A percentile compares a stretch with the other conserved stretches of the same genome.
phyloP scores from a whole-genome alignment of 2,797 vertebrate genomes.

The Enteromius radiatus region DNA sequence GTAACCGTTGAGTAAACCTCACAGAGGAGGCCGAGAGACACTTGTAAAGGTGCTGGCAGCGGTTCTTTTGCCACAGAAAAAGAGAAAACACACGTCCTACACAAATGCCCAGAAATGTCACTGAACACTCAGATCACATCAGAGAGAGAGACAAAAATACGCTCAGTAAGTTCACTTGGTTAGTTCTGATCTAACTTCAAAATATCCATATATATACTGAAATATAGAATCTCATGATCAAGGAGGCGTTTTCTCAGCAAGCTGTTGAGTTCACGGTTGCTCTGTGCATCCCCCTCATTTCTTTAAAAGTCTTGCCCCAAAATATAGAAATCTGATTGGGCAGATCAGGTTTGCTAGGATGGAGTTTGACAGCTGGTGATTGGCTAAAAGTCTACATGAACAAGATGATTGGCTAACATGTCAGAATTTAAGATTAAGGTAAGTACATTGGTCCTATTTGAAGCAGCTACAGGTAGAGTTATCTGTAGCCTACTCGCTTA shows the following conservation, averaged over 20 bases:
- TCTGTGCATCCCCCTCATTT: constrained; percentile 54
- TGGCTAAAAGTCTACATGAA: constrained; percentile 37
- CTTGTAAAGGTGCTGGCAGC: constrained; percentile 58
- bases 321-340: constrained; percentile 44
- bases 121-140: constrained; percentile 74
- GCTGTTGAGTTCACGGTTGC: constrained; percentile 53
- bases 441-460: constrained; percentile 56
- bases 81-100: constrained; percentile 74
- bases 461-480: constrained; percentile 40
- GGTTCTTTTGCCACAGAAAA: constrained; percentile 55
- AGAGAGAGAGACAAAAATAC: constrained; percentile 75
- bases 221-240: constrained; percentile 69
- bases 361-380: constrained; percentile 41
- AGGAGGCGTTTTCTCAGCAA: constrained; percentile 72
- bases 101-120: constrained; percentile 73
- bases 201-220: constrained; percentile 70
- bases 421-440: constrained; percentile 35
- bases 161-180: constrained; percentile 62
- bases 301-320: constrained; percentile 50
- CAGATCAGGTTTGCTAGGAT: constrained; percentile 34
- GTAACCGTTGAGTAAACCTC: constrained; percentile 78
- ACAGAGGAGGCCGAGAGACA: constrained; percentile 73
- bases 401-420: constrained; percentile 45
- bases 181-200: constrained; percentile 65
- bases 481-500: constrained; percentile 28